Evolutionary conservation across 2,888 invertebrate species (phyloP).

Genomic region (Eupelmus urozonus): DNA sequence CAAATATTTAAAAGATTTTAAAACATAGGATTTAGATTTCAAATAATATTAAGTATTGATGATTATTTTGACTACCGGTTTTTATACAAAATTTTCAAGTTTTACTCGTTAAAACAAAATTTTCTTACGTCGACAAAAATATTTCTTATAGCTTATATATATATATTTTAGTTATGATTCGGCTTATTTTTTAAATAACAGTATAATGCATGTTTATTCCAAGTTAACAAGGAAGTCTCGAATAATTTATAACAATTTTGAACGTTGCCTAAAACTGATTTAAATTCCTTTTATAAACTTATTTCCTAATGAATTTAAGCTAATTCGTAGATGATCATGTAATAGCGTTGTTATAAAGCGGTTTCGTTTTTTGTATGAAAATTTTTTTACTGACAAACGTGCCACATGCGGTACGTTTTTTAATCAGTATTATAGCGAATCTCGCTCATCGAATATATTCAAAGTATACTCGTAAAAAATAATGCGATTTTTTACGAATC

Average conservation of each 20-base stretch:
- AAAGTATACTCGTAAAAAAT: conserved; percentile 50
- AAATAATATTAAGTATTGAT: no score
- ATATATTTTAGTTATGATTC: background rate
- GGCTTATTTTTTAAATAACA: conserved; percentile 9
- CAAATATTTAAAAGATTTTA: no score
- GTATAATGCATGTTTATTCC: conserved; percentile 11
- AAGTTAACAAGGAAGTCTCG: conserved; percentile 22
- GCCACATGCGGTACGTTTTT: conserved; percentile 36
- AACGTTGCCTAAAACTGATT: conserved; percentile 8
- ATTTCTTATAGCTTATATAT: conserved; percentile 6
- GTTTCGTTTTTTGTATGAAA: conserved; percentile 54
- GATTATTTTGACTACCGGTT: background rate
- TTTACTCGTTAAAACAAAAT: background rate
- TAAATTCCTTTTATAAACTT: conserved; percentile 24
- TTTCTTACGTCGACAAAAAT: background rate
- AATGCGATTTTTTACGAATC: conserved; percentile 39
- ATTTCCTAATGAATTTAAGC: conserved; percentile 11
- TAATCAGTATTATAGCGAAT: conserved; percentile 60
- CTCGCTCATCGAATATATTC: conserved; percentile 56
- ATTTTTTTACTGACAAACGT: conserved; percentile 56
- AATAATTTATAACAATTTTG: conserved; percentile 29
- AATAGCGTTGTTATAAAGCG: conserved; percentile 43
- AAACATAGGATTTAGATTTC: no score
- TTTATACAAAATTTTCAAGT: no score
- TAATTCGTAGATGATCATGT: conserved; percentile 34